phyloP scores from a whole-genome alignment of 2,113 vertebrate genomes.

The Megatriorchis doriae region DNA sequence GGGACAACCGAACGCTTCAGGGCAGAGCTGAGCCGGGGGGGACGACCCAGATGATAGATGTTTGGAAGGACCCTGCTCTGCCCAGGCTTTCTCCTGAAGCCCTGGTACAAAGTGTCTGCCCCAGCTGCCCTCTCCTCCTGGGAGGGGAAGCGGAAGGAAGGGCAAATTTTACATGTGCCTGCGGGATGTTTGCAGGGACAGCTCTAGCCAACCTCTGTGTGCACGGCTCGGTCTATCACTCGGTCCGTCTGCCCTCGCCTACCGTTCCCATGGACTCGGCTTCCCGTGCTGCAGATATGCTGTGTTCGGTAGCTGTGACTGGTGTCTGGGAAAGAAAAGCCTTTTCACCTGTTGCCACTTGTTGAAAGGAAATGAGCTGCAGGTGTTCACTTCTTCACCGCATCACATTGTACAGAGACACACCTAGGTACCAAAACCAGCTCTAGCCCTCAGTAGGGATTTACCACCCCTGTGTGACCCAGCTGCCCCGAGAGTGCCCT shows the following conservation, averaged over 20 bases:
- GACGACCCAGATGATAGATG: accelerated
- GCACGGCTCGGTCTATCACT: accelerated
- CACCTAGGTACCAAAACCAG: background rate
- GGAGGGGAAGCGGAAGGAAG: background rate
- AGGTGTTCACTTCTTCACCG: background rate
- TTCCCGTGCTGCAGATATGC: background rate
- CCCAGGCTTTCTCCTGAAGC: background rate
- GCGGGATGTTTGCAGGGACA: background rate
- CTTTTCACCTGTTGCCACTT: background rate
- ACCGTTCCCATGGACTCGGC: accelerated
- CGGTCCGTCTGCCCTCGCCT: accelerated
- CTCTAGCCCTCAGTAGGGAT: background rate
- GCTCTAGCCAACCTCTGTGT: accelerated
- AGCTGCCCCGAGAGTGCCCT: background rate
- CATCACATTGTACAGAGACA: accelerated
- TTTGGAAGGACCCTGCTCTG: background rate
- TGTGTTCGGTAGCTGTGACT: accelerated
- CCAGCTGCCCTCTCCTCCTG: background rate
- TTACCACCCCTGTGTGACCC: background rate
- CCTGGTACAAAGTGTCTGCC: accelerated
- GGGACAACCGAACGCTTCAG: accelerated
- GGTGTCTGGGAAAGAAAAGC: background rate
- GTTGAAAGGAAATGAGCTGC: background rate
- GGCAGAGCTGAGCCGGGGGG: background rate
- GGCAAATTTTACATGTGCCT: background rate